A percentile compares a stretch with the other conserved stretches of the same genome.
These are phyloP conservation scores for Yoshiicerus persimilis DNA, from an alignment of 1,140 invertebrate species.

Conservation along the genomic window DNA sequence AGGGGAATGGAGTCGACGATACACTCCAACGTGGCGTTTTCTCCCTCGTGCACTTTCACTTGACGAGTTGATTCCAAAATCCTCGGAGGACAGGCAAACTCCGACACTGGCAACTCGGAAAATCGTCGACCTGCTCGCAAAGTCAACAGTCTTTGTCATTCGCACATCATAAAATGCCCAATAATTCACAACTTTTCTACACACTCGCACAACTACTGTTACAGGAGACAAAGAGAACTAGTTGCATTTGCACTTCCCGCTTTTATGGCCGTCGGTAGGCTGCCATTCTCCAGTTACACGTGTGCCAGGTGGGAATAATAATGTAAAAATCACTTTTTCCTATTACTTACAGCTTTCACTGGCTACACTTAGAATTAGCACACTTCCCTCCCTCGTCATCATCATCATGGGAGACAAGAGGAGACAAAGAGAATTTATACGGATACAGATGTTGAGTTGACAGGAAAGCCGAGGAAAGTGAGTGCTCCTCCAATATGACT, in stretches of 20 bases:
- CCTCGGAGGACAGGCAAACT: conserved; percentile 84
- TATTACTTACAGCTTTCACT: neutral
- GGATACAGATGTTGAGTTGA: neutral
- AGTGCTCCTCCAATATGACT: neutral
- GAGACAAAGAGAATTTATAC: neutral
- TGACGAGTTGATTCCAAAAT: conserved; percentile 69
- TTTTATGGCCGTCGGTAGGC: too few species aligned
- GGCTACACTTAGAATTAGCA: neutral
- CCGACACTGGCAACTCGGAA: conserved; percentile 72
- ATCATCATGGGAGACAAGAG: neutral
- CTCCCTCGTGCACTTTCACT: conserved; percentile 73
- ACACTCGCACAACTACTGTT: neutral
- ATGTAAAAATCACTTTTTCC: neutral
- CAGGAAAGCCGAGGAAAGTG: neutral
- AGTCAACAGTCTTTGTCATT: neutral
- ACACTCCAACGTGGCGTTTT: conserved; percentile 81
- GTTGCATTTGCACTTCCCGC: too few species aligned
- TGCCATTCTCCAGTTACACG: too few species aligned
- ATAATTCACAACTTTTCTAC: neutral
- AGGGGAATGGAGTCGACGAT: conserved; percentile 75
- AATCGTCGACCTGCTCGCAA: conserved; percentile 57
- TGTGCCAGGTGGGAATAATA: neutral
- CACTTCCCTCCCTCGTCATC: neutral
- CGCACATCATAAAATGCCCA: neutral
- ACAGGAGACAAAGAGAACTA: neutral